Base-by-base conservation (phyloP, 2,797 vertebrate genomes). In the Pyrocephalus nanus region DNA sequence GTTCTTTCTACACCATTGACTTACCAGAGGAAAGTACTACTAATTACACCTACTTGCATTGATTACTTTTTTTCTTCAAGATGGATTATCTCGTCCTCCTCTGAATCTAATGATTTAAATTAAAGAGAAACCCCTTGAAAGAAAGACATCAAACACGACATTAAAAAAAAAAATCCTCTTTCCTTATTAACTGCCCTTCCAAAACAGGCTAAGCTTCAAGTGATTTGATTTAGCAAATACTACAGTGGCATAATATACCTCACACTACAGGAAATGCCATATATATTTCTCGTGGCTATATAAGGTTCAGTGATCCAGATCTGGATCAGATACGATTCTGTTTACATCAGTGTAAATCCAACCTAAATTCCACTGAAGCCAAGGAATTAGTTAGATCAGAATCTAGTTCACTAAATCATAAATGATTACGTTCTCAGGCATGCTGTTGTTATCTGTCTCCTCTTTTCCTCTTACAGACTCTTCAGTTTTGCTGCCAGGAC, bases 71-170 rank as follows among this genome's bases (percentile, higher is more conserved):
- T 90, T 96, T 91, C 95, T 89, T 5, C 66, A 92, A 95, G 95
- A 97, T 85, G 34, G 95, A 97, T 97, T 95, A 95, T 88, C 60
- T 96, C 95, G 89, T 96, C 90, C 64, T 93, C 80, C 74, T 69
- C 64, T 78, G 91, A 96, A 97, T 96, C 90, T 96, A 97, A 97
- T 92, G 96, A 95, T 94, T 94, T 74, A 97, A 97, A 96, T 96
- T 90, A 94, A 86, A 96, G 62, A 3, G 80, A 96, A 91, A 82
- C 80, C 48, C 76, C 85, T 94, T 93, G 94, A 96, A 96, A 96
- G 86, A 93, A 96, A 97, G 94, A 95, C 71, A 96, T 97, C 92
- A 96, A 97, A 96, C 29, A 65, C 36, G 61, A 55, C 48, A 66
- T 60, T 64, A 47, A 81, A 75, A 77, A 54, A n/a, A 34, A 36